Conservation (phyloP, 1,140 invertebrate species). For the Nylanderia fulva region DNA sequence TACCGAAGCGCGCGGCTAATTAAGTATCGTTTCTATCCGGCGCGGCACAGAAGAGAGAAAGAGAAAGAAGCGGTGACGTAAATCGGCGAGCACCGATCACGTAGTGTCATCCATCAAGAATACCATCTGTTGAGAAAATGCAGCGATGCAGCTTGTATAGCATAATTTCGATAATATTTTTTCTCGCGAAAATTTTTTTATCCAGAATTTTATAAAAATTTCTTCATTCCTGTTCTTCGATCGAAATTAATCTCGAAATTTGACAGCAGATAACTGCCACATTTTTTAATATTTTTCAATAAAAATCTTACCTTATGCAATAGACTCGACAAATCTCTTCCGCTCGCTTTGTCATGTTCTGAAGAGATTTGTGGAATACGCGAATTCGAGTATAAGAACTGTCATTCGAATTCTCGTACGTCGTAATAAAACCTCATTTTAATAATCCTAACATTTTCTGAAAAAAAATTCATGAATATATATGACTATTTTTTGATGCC, state of each 20-base stretch:
- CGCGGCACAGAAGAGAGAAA: background rate
- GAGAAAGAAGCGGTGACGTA: slow-evolving; percentile 47
- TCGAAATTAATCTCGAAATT: too few relatives aligned
- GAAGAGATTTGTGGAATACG: background rate
- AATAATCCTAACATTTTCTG: too few relatives aligned
- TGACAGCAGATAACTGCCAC: too few relatives aligned
- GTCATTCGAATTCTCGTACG: background rate
- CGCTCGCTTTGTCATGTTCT: background rate
- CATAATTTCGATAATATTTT: slow-evolving; percentile 36
- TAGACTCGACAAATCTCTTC: background rate
- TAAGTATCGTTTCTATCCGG: slow-evolving; percentile 59
- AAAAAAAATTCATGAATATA: too few relatives aligned
- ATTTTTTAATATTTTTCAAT: too few relatives aligned
- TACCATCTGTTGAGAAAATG: slow-evolving; percentile 20
- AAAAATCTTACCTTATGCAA: too few relatives aligned
- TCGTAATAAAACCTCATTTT: too few relatives aligned
- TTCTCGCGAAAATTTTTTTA: background rate
- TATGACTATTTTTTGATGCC: too few relatives aligned
- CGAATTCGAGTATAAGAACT: background rate
- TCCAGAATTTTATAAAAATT: background rate
- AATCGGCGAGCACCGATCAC: slow-evolving; percentile 31
- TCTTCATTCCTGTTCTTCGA: background rate
- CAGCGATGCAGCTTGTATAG: slow-evolving; percentile 2
- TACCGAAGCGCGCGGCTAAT: slow-evolving; percentile 54
- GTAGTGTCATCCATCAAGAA: slow-evolving; percentile 45